These are phyloP conservation scores for Ladona fulva DNA, from an alignment of 1,140 invertebrate species.

Conservation along the genomic window DNA sequence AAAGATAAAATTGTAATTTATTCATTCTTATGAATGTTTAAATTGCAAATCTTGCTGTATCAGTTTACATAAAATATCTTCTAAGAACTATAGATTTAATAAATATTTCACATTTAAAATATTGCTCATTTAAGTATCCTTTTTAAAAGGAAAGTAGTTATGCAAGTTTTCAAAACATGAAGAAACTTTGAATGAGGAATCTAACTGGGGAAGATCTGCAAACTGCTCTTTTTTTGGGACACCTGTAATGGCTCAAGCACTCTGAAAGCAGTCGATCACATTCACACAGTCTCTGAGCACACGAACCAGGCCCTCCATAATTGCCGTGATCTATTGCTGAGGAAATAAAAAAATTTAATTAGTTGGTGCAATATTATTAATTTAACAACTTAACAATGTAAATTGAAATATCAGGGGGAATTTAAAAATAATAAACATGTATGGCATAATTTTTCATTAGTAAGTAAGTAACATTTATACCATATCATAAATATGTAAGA, in stretches of 20 bases:
- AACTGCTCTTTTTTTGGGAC: conserved; percentile 57
- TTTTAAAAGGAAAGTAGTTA: too few relatives aligned
- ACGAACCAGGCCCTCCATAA: conserved; percentile 52
- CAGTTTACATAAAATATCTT: too few relatives aligned
- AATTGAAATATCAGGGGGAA: neutral
- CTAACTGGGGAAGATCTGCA: conserved; percentile 61
- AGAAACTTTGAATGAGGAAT: conserved; percentile 56
- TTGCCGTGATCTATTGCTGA: conserved; percentile 55
- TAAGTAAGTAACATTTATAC: too few relatives aligned
- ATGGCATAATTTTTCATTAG: neutral
- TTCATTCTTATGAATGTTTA: too few relatives aligned
- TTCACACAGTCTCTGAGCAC: conserved; percentile 70
- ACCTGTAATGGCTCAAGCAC: conserved; percentile 64
- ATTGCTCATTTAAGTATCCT: too few relatives aligned
- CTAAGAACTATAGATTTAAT: too few relatives aligned
- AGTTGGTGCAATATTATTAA: neutral
- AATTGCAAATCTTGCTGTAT: too few relatives aligned
- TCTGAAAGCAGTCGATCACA: conserved; percentile 72
- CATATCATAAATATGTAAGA: too few relatives aligned
- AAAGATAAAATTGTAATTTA: too few relatives aligned
- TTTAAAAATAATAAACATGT: conserved; percentile 12
- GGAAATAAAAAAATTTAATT: conserved; percentile 16
- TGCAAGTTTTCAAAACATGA: conserved; percentile 38
- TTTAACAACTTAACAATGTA: conserved; percentile 15
- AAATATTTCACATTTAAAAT: too few relatives aligned